phyloP scores from a whole-genome alignment of 2,113 vertebrate species.

The Macquaria australasica region DNA sequence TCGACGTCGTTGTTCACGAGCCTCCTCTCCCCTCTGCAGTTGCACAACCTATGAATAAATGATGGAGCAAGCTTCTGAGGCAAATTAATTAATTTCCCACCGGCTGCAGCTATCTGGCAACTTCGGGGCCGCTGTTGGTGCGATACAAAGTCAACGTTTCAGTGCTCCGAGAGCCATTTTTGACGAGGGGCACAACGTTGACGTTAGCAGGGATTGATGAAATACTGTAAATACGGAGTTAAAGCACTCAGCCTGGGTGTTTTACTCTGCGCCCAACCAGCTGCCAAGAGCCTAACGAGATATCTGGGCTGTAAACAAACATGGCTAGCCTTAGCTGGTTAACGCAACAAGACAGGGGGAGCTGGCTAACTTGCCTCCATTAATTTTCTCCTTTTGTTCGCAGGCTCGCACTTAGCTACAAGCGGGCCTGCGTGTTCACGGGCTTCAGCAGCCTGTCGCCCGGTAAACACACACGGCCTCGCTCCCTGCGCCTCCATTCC shows the following conservation, averaged over 20 bases:
- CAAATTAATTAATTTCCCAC: not conserved
- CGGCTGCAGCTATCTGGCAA: not conserved
- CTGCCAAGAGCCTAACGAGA: conserved; percentile 20
- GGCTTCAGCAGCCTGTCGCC: conserved; percentile 63
- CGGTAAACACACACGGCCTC: conserved; percentile 63
- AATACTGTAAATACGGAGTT: not conserved
- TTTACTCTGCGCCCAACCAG: not conserved
- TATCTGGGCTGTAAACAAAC: conserved; percentile 50
- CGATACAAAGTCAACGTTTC: conserved; percentile 39
- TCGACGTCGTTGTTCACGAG: conserved; percentile 32
- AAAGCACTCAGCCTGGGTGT: not conserved
- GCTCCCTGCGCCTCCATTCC: conserved; percentile 74
- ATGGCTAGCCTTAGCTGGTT: conserved; percentile 59
- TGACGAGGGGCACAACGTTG: conserved; percentile 46
- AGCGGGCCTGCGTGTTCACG: conserved; percentile 64
- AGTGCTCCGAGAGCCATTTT: conserved; percentile 57
- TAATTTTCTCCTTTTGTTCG: conserved; percentile 83
- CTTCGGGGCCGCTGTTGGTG: conserved; percentile 16
- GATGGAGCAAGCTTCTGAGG: not conserved
- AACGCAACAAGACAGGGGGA: conserved; percentile 43
- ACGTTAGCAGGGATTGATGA: conserved; percentile 44
- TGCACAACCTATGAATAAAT: conserved; percentile 35
- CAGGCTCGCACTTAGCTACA: conserved; percentile 71
- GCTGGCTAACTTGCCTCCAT: conserved; percentile 82
- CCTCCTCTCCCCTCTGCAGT: conserved; percentile 31